phyloP scores from a whole-genome alignment of 2,888 invertebrate genomes.

The Pinctada fucata region DNA sequence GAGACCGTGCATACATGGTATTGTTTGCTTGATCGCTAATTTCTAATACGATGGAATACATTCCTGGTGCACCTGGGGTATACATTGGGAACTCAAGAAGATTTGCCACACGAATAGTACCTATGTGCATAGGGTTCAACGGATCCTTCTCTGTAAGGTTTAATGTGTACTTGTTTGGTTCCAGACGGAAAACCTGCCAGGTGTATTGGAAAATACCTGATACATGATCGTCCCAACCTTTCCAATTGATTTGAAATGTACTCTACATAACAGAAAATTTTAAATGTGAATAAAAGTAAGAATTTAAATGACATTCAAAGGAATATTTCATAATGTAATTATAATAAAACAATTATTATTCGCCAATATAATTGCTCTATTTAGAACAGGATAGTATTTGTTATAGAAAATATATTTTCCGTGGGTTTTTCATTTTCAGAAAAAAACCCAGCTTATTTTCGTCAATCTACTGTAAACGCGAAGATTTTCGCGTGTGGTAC shows the following conservation, averaged over 20 bases:
- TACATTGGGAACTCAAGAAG: slow-evolving; percentile 15
- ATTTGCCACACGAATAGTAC: not conserved
- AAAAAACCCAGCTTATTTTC: no score
- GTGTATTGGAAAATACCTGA: slow-evolving; percentile 25
- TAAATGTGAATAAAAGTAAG: no score
- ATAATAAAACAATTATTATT: no score
- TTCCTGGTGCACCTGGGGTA: slow-evolving; percentile 43
- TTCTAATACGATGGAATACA: slow-evolving; percentile 54
- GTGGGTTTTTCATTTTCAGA: no score
- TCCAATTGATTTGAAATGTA: slow-evolving; percentile 19
- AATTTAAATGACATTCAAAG: no score
- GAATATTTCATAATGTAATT: no score
- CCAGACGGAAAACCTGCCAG: slow-evolving; percentile 14
- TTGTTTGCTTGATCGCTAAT: slow-evolving; percentile 57
- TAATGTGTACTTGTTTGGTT: slow-evolving; percentile 4
- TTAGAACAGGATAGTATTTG: no score
- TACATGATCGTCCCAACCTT: slow-evolving; percentile 30
- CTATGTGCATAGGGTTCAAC: not conserved
- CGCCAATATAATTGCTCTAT: no score
- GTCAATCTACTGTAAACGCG: no score
- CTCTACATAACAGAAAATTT: not conserved
- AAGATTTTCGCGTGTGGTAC: no score
- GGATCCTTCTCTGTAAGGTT: slow-evolving; percentile 14
- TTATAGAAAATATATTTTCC: no score
- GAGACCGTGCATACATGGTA: slow-evolving; percentile 48